These are phyloP conservation scores for Clunio marinus DNA, from an alignment of 2,888 invertebrate species.

Conservation along the genomic window DNA sequence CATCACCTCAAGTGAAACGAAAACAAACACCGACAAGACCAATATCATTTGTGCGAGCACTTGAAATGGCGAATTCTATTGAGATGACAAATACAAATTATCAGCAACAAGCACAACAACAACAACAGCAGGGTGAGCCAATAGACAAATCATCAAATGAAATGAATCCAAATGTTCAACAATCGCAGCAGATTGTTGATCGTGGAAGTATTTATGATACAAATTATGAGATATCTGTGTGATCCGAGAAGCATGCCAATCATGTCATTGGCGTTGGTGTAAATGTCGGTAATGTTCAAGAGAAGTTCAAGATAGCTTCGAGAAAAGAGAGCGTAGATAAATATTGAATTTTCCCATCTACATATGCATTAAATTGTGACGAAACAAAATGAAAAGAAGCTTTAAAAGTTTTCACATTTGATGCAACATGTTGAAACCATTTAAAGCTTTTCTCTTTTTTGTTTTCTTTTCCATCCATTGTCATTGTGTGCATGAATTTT, in stretches of 20 bases:
- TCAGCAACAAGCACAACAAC: slow-evolving; percentile 54
- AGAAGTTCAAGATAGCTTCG: not conserved
- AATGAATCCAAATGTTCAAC: slow-evolving; percentile 42
- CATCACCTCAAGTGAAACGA: slow-evolving; percentile 58
- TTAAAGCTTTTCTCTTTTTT: too few relatives aligned
- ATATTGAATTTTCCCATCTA: not conserved
- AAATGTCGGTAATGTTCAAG: slow-evolving; percentile 47
- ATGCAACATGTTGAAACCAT: too few relatives aligned
- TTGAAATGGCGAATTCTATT: slow-evolving; percentile 84
- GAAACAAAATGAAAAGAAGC: not conserved
- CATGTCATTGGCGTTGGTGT: slow-evolving; percentile 48
- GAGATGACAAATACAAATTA: slow-evolving; percentile 63
- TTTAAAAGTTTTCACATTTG: not conserved
- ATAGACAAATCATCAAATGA: slow-evolving; percentile 42
- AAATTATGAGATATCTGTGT: slow-evolving; percentile 94
- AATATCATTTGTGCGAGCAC: slow-evolving; percentile 82
- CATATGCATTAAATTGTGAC: not conserved
- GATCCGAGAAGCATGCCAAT: slow-evolving; percentile 44
- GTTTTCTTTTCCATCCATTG: too few relatives aligned
- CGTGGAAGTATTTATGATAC: slow-evolving; percentile 88
- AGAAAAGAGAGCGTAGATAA: slow-evolving; percentile 29
- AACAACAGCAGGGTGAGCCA: slow-evolving; percentile 42
- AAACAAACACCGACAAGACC: slow-evolving; percentile 61
- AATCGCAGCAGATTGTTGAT: slow-evolving; percentile 55
- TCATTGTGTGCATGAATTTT: too few relatives aligned